A percentile compares a stretch with the other conserved stretches of the same genome.
Evolutionary conservation across 1,140 invertebrate species (phyloP).

Genomic region (Chionoecetes opilio): DNA sequence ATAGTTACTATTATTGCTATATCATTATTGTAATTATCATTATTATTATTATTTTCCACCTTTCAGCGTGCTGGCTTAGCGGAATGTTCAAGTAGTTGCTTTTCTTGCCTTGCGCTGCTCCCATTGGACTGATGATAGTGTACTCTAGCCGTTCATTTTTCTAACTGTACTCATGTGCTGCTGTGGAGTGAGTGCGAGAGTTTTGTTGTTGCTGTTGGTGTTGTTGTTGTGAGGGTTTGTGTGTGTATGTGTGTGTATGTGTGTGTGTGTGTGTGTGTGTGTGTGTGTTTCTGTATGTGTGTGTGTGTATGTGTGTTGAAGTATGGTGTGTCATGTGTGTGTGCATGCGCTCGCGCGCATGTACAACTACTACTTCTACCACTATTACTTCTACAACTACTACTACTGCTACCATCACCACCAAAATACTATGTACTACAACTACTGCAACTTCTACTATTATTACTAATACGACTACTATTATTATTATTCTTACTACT

Average conservation of each 20-base stretch:
- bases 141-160: background rate
- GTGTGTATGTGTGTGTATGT: background rate
- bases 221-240: background rate
- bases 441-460: background rate
- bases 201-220: slow-evolving; percentile 20
- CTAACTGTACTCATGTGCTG: slow-evolving; percentile 11
- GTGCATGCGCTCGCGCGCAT: slow-evolving; percentile 1
- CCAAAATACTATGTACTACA: too few species aligned
- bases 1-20: slow-evolving; percentile 53
- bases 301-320: background rate
- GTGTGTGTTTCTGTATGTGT: background rate
- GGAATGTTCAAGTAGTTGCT: slow-evolving; percentile 16
- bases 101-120: slow-evolving; percentile 6
- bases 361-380: slow-evolving; percentile 14
- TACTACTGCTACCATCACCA: background rate
- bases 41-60: background rate
- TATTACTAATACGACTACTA: background rate
- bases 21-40: slow-evolving; percentile 33
- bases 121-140: background rate
- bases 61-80: slow-evolving; percentile 24
- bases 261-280: slow-evolving; percentile 16
- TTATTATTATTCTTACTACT: background rate
- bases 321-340: too few species aligned
- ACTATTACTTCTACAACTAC: background rate
- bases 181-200: slow-evolving; percentile 23